Evolutionary conservation across 2,113 vertebrate species (phyloP).

Genomic region (Genyomyrus donnyi): DNA sequence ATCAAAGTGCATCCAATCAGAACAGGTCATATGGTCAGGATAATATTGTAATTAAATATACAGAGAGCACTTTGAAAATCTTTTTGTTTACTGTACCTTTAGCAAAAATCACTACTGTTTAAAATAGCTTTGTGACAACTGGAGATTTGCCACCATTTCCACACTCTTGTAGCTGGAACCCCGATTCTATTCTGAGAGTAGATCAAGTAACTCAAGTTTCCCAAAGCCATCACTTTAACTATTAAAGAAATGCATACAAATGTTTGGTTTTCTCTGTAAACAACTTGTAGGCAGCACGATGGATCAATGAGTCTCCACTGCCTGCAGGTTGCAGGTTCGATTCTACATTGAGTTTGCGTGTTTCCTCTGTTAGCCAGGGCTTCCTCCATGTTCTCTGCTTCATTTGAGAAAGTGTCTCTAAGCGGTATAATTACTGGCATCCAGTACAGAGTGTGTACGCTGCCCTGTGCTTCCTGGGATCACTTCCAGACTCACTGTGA

Average conservation of each 20-base stretch:
- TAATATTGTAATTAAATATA: neutral
- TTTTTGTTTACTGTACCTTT: neutral
- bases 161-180: neutral
- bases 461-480: neutral
- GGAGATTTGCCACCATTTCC: neutral
- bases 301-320: neutral
- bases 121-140: neutral
- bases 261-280: neutral
- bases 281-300: neutral
- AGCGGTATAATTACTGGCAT: neutral
- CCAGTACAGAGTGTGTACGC: neutral
- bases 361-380: neutral
- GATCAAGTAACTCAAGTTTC: neutral
- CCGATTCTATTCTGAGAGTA: neutral
- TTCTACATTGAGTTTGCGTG: neutral
- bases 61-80: neutral
- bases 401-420: neutral
- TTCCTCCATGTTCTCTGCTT: neutral
- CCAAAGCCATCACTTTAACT: neutral
- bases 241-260: neutral
- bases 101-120: neutral
- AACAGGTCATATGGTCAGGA: neutral
- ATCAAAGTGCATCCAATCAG: neutral
- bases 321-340: neutral
- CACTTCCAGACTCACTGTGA: neutral